A percentile compares a stretch with the other conserved stretches of the same genome.
These are phyloP conservation scores for Ammodytes marinus DNA, from an alignment of 2,113 vertebrate species.

Conservation along the genomic window DNA sequence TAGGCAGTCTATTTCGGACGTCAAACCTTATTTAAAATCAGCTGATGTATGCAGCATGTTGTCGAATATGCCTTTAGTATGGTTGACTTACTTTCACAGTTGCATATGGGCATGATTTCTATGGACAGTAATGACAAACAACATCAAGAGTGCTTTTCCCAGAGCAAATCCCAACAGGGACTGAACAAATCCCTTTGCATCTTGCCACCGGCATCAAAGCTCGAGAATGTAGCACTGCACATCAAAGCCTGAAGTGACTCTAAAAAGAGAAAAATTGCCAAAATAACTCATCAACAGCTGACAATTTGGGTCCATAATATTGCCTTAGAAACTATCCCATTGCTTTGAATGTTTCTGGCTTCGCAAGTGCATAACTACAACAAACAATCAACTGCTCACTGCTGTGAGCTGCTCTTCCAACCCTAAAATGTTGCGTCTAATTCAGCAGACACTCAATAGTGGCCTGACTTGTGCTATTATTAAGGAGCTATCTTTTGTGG, in stretches of 20 bases:
- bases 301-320: conserved; percentile 18
- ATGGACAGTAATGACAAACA: conserved; percentile 57
- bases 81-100: conserved; percentile 24
- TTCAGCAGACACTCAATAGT: conserved; percentile 61
- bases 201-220: conserved; percentile 59
- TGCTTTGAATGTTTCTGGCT: conserved; percentile 16
- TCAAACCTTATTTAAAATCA: neutral
- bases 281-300: neutral
- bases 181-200: conserved; percentile 62
- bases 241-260: conserved; percentile 47
- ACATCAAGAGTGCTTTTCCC: conserved; percentile 55
- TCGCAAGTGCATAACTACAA: conserved; percentile 19
- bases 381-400: conserved; percentile 40
- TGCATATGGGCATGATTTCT: conserved; percentile 50
- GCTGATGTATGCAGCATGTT: conserved; percentile 1
- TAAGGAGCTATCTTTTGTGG: conserved; percentile 76
- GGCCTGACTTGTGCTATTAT: conserved; percentile 68
- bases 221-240: conserved; percentile 41
- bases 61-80: neutral
- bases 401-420: conserved; percentile 59
- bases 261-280: conserved; percentile 2
- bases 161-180: conserved; percentile 61
- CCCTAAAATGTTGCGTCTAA: conserved; percentile 77
- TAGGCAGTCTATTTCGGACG: neutral
- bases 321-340: conserved; percentile 21